Percentiles rank a stretch among this genome's conserved stretches.
These are phyloP conservation scores for Fulmarus glacialis DNA, from an alignment of 2,113 vertebrate species.

Conservation along the genomic window DNA sequence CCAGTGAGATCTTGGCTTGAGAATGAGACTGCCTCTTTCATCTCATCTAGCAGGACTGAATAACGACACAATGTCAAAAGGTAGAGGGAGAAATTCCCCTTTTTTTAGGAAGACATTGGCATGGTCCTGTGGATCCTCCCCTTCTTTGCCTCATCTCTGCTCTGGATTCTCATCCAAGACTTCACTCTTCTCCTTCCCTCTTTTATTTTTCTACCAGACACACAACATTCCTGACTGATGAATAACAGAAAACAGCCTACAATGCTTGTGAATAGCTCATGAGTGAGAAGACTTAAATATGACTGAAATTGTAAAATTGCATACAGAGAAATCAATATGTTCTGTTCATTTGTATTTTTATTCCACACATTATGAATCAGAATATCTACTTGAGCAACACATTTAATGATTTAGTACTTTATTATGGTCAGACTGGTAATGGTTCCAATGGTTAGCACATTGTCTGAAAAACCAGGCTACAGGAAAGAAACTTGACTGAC, in stretches of 20 bases:
- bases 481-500: background rate
- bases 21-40: background rate
- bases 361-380: background rate
- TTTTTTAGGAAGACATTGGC: background rate
- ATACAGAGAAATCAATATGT: background rate
- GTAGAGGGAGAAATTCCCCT: accelerated
- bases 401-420: background rate
- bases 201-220: background rate
- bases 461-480: background rate
- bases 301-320: background rate
- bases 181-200: background rate
- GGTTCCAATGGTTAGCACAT: background rate
- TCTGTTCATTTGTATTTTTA: background rate
- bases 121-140: background rate
- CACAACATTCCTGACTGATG: background rate
- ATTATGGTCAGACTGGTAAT: background rate
- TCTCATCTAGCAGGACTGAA: background rate
- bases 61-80: background rate
- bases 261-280: background rate
- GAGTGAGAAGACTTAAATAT: background rate
- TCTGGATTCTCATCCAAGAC: background rate
- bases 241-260: background rate
- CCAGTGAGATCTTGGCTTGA: background rate
- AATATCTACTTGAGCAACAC: background rate
- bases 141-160: background rate